Percentiles rank a stretch among this genome's conserved stretches.
These are phyloP conservation scores for Cheirogaleus major DNA, from an alignment of 2,797 vertebrate species.

Conservation along the genomic window DNA sequence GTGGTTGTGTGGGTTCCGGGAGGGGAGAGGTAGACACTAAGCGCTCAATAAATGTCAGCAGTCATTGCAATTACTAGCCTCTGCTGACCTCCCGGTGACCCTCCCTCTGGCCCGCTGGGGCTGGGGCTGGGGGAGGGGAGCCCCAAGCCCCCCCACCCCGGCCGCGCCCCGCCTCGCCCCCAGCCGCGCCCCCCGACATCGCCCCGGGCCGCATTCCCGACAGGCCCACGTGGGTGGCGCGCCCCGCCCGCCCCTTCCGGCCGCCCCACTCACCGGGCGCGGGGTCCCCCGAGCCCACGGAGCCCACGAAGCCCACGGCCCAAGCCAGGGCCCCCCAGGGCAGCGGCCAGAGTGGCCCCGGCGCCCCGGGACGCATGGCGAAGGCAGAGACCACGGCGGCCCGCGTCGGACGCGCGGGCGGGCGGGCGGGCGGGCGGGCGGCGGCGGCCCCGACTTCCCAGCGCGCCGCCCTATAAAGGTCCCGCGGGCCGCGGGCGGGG, in stretches of 20 bases:
- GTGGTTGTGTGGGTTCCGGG: neutral
- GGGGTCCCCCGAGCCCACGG: conserved; percentile 53
- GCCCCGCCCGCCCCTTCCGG: conserved; percentile 53
- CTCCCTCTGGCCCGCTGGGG: neutral
- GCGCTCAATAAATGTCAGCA: neutral
- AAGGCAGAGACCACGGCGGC: neutral
- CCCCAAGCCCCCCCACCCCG: neutral
- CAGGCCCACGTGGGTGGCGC: conserved; percentile 74
- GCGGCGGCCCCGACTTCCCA: conserved; percentile 43
- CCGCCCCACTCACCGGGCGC: conserved; percentile 72
- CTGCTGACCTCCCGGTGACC: neutral
- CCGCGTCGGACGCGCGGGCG: neutral
- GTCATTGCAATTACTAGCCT: neutral
- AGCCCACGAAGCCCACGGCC: conserved; percentile 63
- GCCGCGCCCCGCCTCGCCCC: neutral
- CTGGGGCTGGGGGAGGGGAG: neutral
- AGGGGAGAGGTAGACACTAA: neutral
- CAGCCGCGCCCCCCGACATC: neutral
- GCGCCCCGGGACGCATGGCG: conserved; percentile 70
- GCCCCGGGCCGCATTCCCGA: conserved; percentile 25
- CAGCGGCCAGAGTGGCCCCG: conserved; percentile 65
- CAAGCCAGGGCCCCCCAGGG: conserved; percentile 71
- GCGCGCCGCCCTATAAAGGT: conserved; percentile 74
- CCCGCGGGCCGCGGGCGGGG: conserved; percentile 68
- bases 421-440: neutral